Evolutionary conservation across 2,797 vertebrate genomes (phyloP).

Genomic region (Pogoniulus pusillus): DNA sequence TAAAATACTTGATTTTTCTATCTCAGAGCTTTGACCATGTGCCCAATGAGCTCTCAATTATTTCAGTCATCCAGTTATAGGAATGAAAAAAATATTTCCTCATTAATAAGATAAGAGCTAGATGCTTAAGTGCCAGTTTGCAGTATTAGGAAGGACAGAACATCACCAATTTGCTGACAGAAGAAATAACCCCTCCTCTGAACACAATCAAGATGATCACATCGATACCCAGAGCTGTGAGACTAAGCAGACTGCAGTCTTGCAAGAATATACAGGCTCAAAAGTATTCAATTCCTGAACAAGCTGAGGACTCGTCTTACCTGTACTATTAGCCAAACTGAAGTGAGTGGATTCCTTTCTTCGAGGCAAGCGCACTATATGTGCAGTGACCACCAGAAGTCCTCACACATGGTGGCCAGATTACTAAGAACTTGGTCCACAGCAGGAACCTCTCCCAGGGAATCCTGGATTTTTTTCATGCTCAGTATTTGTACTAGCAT

Average conservation of each 20-base stretch:
- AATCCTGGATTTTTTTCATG: not conserved
- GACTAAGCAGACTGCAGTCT: not conserved
- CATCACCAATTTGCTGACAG: not conserved
- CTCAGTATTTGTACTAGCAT: fast-evolving
- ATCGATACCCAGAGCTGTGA: not conserved
- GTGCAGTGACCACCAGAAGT: not conserved
- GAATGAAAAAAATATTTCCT: conserved; percentile 17
- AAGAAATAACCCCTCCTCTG: not conserved
- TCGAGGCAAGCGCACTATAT: not conserved
- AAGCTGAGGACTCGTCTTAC: not conserved
- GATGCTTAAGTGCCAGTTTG: not conserved
- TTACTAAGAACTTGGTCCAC: not conserved
- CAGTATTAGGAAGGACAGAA: not conserved
- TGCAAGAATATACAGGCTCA: not conserved
- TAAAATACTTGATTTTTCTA: conserved; percentile 22
- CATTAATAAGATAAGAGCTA: conserved; percentile 27
- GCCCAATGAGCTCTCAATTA: conserved; percentile 36
- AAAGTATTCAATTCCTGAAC: not conserved
- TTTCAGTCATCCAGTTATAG: conserved; percentile 34
- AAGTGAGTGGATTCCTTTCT: not conserved
- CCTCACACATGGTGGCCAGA: not conserved
- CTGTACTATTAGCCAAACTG: not conserved
- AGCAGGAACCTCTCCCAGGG: not conserved
- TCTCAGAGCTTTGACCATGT: conserved; percentile 9
- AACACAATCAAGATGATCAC: not conserved